Conservation (phyloP, 2,888 invertebrate genomes). For the Leptinotarsa tumamoca region DNA sequence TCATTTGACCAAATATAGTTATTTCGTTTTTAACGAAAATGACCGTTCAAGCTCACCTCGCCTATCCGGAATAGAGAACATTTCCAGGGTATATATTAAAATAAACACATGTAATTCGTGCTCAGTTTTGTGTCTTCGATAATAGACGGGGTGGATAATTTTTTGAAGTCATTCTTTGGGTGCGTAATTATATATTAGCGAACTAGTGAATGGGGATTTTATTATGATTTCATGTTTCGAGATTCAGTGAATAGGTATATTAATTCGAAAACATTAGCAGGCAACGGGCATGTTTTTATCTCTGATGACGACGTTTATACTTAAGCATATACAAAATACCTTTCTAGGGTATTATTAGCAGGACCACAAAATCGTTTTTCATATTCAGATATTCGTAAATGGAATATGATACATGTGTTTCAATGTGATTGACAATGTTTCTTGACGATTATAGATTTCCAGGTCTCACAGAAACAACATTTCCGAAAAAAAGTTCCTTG, state of each 20-base stretch:
- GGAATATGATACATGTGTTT: no score
- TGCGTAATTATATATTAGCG: slow-evolving; percentile 12
- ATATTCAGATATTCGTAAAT: background rate
- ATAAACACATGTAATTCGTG: slow-evolving; percentile 20
- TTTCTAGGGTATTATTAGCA: background rate
- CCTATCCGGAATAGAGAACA: slow-evolving; percentile 10
- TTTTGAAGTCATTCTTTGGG: slow-evolving; percentile 6
- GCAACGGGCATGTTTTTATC: background rate
- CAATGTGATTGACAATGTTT: no score
- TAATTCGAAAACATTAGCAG: slow-evolving; percentile 1
- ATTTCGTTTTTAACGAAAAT: slow-evolving; percentile 16
- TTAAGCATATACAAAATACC: background rate
- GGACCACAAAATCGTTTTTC: background rate
- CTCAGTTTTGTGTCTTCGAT: slow-evolving; percentile 16
- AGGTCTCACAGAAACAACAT: no score
- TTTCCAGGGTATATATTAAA: slow-evolving; percentile 15
- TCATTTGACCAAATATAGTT: slow-evolving; percentile 16
- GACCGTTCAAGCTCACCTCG: slow-evolving; percentile 11
- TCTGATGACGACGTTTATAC: background rate
- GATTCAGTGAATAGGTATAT: slow-evolving; percentile 4
- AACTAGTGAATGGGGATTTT: slow-evolving; percentile 12
- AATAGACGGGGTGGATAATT: slow-evolving; percentile 13
- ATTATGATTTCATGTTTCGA: slow-evolving; percentile 11
- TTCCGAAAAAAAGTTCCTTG: no score
- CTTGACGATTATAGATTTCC: no score